Conservation (phyloP, 2,888 invertebrate genomes). For the Diogma glabrata region DNA sequence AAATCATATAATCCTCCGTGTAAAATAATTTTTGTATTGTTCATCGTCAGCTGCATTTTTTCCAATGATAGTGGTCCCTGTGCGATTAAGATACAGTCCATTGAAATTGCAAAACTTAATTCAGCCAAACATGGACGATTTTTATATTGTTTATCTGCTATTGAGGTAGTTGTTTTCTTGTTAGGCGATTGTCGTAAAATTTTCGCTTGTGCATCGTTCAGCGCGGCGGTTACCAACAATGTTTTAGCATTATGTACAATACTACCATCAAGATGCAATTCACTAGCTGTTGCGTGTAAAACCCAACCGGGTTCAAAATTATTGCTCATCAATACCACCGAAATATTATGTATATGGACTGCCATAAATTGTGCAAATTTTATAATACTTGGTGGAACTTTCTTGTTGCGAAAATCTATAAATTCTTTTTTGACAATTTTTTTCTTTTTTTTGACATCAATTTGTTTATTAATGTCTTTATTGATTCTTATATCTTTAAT, state of each 20-base stretch:
- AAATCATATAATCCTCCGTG: conserved; percentile 41
- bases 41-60: conserved; percentile 37
- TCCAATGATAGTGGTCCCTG: conserved; percentile 78
- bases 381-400: conserved; percentile 66
- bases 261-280: conserved; percentile 53
- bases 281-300: conserved; percentile 58
- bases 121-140: conserved; percentile 59
- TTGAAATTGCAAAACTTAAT: conserved; percentile 56
- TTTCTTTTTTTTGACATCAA: conserved; percentile 18
- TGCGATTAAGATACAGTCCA: conserved; percentile 68
- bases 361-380: conserved; percentile 86
- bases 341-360: conserved; percentile 65
- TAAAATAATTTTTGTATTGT: conserved; percentile 38
- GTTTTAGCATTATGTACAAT: conserved; percentile 56
- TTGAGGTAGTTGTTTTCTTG: neutral
- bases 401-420: conserved; percentile 59
- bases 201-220: conserved; percentile 48
- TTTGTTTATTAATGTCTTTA: conserved; percentile 51
- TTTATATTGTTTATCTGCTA: conserved; percentile 33
- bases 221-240: conserved; percentile 58
- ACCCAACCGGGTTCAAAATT: conserved; percentile 53
- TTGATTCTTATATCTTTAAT: conserved; percentile 69
- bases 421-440: conserved; percentile 24
- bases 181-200: conserved; percentile 31
- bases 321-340: conserved; percentile 48